Base-by-base conservation (phyloP, 2,888 invertebrate genomes). In the Adelphocoris suturalis region DNA sequence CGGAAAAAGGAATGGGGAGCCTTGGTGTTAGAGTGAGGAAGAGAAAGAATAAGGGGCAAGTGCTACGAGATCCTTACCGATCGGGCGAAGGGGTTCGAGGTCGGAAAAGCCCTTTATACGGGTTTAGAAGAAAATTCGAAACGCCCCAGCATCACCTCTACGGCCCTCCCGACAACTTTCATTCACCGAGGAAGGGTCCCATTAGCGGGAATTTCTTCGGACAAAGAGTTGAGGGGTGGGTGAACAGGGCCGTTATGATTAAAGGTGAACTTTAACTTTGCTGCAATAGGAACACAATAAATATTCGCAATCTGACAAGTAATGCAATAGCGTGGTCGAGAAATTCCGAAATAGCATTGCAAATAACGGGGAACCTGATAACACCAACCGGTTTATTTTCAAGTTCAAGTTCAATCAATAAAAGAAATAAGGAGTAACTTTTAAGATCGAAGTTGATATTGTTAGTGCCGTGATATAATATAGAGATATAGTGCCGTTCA, bases 121-220 rank as follows among this genome's bases (percentile, higher is more conserved):
- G 7, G 57, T 14, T 57, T 16, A n/a, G 57, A 57, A 57, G 57
- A n/a, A 57, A n/a, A 57, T 16, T 14, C 16, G n/a, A 57, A 57
- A n/a, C 57, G 57, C 57, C n/a, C 57, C 57, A 57, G 19, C 57
- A 57, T n/a, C 57, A 55, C 55, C 55, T n/a, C 16, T n/a, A n/a
- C n/a, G 57, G 57, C 57, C 57, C n/a, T n/a, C 37, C n/a, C 57
- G 57, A 57, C 57, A 57, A 16, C 57, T 57, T 57, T 57, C 57
- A 57, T 52, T 52, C 52, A 14, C 16, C 57, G 16, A n/a, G 57
- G 16, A 7, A 13, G n/a, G 57, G 16, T n/a, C 57, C 57, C n/a
- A 57, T 57, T 57, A 57, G 57, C 14, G n/a, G 19, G 57, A 57
- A n/a, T 14, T 57, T 16, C 57, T 57, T 7, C 14, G 11, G 57